Evolutionary conservation across 2,888 invertebrate genomes (phyloP), one percentile per base, ranked within the genome.

Genomic region (Eupithecia subumbrata): DNA sequence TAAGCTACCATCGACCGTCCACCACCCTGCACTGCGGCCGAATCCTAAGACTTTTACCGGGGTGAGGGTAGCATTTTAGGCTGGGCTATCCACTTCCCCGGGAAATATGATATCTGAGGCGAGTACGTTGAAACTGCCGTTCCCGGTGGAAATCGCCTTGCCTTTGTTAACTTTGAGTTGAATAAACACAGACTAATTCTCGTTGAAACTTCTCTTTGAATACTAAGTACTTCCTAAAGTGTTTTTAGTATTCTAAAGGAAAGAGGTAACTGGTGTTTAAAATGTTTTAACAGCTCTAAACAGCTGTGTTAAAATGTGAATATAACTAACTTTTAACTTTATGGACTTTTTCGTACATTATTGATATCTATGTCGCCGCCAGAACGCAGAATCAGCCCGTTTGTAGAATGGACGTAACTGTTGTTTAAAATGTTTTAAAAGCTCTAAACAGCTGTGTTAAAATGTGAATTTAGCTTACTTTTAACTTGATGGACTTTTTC

Each of bases 91-190:
- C 72, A 56, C 64, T 22, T 43, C 71, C 52, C 60, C 60, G 60
- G 60, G 71, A 69, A 73, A 76, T 71, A 71, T 73, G 71, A 76
- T 76, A 73, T 76, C 71, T 69, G 25, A 71, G 25, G 60, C 37
- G 68, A 22, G 22, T 14, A 25, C 64, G 34, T 34, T 34, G 64
- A 34, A 64, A 64, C 64, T 34, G 16, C 30, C 34, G 0, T 64
- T 64, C 64, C 64, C 18, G 64, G 8, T 64, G 30, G 64, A 30
- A 64, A 64, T 64, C n/a, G 18, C 64, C 64, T 34, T 64, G 64
- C 64, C 64, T 64, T 64, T 64, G 34, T 64, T 63, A 63, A 34
- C 64, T 34, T 18, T 34, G 9, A 34, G 64, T 60, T 60, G 56
- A 22, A 30, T 14, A 30, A 64, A 64, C 64, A 34, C 34, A 30